phyloP scores from a whole-genome alignment of 2,113 vertebrate genomes.

The Nesospiza acunhae region DNA sequence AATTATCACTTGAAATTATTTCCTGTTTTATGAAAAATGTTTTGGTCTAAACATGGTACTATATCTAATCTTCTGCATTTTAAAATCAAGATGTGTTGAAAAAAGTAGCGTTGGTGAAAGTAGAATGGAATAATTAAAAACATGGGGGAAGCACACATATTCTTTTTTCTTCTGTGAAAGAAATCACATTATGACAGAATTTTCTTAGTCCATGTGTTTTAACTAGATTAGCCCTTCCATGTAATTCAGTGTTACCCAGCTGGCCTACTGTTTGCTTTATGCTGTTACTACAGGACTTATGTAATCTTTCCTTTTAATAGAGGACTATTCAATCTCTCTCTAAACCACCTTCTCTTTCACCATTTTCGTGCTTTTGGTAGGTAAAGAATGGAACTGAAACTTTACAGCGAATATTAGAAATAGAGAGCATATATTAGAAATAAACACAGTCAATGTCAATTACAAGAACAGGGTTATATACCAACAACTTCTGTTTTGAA shows the following conservation, averaged over 20 bases:
- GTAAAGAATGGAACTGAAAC: background rate
- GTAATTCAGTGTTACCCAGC: background rate
- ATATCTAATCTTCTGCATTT: background rate
- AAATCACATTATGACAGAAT: background rate
- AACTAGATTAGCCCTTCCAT: background rate
- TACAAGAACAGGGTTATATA: background rate
- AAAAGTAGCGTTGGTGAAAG: background rate
- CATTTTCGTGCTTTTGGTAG: background rate
- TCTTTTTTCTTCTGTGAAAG: accelerated
- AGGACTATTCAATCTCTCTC: background rate
- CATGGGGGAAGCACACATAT: background rate
- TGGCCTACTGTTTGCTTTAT: background rate
- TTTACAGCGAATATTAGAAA: background rate
- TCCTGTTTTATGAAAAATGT: background rate
- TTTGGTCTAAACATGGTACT: background rate
- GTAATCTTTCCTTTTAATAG: background rate
- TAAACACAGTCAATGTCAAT: background rate
- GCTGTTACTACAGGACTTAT: background rate
- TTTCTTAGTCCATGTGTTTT: background rate
- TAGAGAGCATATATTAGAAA: background rate
- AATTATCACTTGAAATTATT: background rate
- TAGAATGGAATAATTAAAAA: background rate
- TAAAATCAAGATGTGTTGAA: background rate
- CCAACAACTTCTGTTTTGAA: background rate
- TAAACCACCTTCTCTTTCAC: background rate